A percentile compares a stretch with the other conserved stretches of the same genome.
Evolutionary conservation across 2,113 vertebrate species (phyloP).

Genomic region (Marmota monax): DNA sequence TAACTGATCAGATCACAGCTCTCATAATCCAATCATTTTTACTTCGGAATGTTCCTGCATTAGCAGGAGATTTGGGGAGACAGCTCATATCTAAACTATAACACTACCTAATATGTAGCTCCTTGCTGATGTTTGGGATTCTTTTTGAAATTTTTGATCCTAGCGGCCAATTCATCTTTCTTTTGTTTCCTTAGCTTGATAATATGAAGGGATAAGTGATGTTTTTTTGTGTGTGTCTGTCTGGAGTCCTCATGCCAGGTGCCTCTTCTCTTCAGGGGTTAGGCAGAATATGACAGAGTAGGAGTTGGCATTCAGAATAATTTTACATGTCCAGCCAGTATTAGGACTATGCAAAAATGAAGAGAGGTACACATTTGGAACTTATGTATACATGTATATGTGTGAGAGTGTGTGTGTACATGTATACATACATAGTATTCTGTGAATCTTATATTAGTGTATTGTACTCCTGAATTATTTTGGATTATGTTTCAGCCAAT

Average conservation of each 20-base stretch:
- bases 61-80: too few relatives aligned
- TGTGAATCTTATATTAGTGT: neutral
- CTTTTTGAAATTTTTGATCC: neutral
- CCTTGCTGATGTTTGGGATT: neutral
- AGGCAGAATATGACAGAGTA: neutral
- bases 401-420: neutral
- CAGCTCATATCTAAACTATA: too few relatives aligned
- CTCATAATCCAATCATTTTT: too few relatives aligned
- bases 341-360: neutral
- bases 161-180: neutral
- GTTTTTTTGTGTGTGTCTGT: neutral
- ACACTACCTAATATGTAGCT: neutral
- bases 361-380: neutral
- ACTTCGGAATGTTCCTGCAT: too few relatives aligned
- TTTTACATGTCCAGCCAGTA: slow-evolving; percentile 24
- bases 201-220: neutral
- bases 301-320: slow-evolving; percentile 13
- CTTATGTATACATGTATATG: neutral
- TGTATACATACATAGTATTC: neutral
- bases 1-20: too few relatives aligned
- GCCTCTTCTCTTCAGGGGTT: neutral
- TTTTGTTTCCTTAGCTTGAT: slow-evolving; percentile 32
- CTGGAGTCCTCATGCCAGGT: neutral
- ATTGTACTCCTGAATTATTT: slow-evolving; percentile 38
- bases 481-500: slow-evolving; percentile 8